phyloP scores from a whole-genome alignment of 2,797 vertebrate genomes.

The Smutsia temminckii region DNA sequence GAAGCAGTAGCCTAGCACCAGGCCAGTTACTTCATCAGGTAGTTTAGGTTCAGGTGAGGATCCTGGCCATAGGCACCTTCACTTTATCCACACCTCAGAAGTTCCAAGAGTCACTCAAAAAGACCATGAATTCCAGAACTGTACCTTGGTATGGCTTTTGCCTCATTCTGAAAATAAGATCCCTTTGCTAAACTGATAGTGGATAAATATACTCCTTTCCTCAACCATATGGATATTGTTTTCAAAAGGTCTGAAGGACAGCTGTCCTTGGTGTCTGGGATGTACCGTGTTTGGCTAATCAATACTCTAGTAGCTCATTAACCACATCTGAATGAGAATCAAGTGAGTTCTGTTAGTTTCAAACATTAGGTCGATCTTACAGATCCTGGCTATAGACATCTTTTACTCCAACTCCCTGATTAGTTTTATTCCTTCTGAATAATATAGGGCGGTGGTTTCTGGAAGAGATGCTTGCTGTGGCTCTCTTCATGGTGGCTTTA shows the following conservation, averaged over 20 bases:
- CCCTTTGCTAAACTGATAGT: not conserved
- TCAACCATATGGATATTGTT: slow-evolving; percentile 58
- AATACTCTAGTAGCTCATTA: slow-evolving; percentile 82
- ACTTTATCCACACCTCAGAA: not conserved
- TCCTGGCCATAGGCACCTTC: too few species aligned
- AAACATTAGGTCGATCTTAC: not conserved
- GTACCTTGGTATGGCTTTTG: not conserved
- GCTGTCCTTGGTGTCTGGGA: slow-evolving; percentile 35
- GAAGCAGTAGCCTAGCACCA: too few species aligned
- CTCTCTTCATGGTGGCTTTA: slow-evolving; percentile 62
- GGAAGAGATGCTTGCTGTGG: slow-evolving; percentile 71
- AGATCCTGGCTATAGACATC: not conserved
- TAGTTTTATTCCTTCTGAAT: slow-evolving; percentile 50
- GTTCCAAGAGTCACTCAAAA: not conserved
- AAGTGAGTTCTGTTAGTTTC: slow-evolving; percentile 45
- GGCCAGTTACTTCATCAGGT: too few species aligned
- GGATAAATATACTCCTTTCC: slow-evolving; percentile 64
- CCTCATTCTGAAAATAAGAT: slow-evolving; percentile 32
- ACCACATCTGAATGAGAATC: slow-evolving; percentile 63
- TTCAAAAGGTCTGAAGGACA: slow-evolving; percentile 69
- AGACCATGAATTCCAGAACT: not conserved
- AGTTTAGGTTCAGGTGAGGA: too few species aligned
- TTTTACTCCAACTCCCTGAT: not conserved
- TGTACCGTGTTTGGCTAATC: slow-evolving; percentile 59
- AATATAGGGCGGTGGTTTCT: slow-evolving; percentile 54